A percentile compares a stretch with the other conserved stretches of the same genome.
These are phyloP conservation scores for Vandiemenella viatica DNA, from an alignment of 2,888 invertebrate genomes.

Conservation along the genomic window DNA sequence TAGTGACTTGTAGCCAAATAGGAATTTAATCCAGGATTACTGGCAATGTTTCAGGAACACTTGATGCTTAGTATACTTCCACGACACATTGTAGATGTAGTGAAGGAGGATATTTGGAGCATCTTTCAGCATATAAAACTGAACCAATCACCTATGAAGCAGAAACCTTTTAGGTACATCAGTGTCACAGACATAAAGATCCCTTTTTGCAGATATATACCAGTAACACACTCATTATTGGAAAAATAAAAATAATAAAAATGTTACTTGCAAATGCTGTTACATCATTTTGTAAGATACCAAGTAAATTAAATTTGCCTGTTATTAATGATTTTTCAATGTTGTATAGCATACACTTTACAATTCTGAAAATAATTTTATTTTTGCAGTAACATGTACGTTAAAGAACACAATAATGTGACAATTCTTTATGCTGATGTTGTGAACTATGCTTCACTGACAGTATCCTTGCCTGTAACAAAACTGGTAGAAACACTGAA, in stretches of 20 bases:
- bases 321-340: neutral
- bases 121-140: conserved; percentile 31
- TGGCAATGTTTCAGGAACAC: no score
- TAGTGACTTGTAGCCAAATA: no score
- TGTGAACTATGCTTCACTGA: conserved; percentile 81
- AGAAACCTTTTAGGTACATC: conserved; percentile 31
- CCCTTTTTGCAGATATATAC: no score
- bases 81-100: conserved; percentile 56
- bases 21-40: no score
- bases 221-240: no score
- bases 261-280: no score
- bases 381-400: conserved; percentile 59
- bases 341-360: neutral
- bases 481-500: conserved; percentile 76
- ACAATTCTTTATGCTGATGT: conserved; percentile 86
- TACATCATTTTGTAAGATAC: no score
- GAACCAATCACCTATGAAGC: conserved; percentile 23
- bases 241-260: no score
- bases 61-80: conserved; percentile 76
- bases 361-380: neutral
- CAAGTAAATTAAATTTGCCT: no score
- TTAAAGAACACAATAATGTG: conserved; percentile 76
- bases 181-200: neutral
- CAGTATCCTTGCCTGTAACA: conserved; percentile 63
- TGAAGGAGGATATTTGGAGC: conserved; percentile 36